A percentile compares a stretch with the other conserved stretches of the same genome.
Evolutionary conservation across 1,140 invertebrate species (phyloP).

Genomic region (Danaus plexippus): DNA sequence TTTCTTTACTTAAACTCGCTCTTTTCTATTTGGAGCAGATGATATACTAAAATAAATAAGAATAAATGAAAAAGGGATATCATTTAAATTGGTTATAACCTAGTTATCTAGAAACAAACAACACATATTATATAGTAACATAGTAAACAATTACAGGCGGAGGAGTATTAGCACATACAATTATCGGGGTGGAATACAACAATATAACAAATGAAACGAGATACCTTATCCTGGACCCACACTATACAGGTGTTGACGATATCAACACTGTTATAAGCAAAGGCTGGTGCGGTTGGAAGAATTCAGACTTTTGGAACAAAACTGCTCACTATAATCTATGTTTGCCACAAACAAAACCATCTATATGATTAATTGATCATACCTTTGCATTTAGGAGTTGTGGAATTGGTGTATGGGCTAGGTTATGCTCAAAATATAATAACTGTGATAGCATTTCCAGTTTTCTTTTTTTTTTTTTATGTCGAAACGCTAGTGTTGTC

Average conservation of each 20-base stretch:
- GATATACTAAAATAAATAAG: too few relatives aligned
- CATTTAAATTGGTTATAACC: too few relatives aligned
- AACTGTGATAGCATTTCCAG: conserved; percentile 14
- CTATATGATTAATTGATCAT: conserved; percentile 31
- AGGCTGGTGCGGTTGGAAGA: conserved; percentile 97
- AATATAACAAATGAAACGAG: conserved; percentile 81
- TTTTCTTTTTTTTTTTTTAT: conserved; percentile 7
- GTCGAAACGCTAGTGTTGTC: conserved; percentile 5
- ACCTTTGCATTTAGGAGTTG: conserved; percentile 6
- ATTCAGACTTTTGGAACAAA: conserved; percentile 91
- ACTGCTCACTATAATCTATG: conserved; percentile 96
- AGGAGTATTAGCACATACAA: conserved; percentile 97
- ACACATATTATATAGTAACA: background rate
- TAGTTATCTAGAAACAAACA: too few relatives aligned
- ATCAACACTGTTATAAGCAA: conserved; percentile 80
- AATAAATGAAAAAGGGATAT: too few relatives aligned
- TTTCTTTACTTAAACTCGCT: too few relatives aligned
- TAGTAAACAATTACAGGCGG: conserved; percentile 78
- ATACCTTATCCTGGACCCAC: conserved; percentile 97
- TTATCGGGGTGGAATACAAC: conserved; percentile 94
- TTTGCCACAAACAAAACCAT: conserved; percentile 80
- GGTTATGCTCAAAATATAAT: conserved; percentile 11
- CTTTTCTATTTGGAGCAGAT: too few relatives aligned
- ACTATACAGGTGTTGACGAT: conserved; percentile 92
- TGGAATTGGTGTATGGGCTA: conserved; percentile 8